These are phyloP conservation scores for Styela plicata DNA, from an alignment of 23 tunicate species.

Conservation along the genomic window DNA sequence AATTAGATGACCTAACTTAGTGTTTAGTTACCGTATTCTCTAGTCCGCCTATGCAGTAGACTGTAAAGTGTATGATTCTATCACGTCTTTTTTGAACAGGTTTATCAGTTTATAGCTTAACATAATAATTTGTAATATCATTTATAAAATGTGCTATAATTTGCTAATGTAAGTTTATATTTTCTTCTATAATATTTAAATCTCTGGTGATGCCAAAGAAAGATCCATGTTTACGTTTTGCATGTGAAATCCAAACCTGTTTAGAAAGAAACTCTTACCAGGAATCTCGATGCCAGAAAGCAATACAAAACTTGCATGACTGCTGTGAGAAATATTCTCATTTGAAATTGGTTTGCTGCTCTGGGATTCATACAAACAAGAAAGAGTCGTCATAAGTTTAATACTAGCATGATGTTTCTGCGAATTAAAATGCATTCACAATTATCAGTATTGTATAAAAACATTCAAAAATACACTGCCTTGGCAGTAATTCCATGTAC, in stretches of 20 bases:
- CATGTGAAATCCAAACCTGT: slow-evolving; percentile 28
- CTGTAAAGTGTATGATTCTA: no score
- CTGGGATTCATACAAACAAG: background rate
- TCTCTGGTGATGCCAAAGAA: slow-evolving; percentile 14
- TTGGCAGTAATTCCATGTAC: background rate
- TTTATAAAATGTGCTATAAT: no score
- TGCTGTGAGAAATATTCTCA: slow-evolving; percentile 32
- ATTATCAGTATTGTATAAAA: background rate
- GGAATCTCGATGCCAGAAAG: slow-evolving; percentile 17
- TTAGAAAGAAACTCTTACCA: slow-evolving; percentile 9
- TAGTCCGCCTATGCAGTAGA: no score
- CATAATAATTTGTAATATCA: no score
- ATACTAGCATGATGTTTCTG: background rate
- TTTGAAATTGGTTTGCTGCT: slow-evolving; percentile 17
- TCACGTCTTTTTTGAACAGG: no score
- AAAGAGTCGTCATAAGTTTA: background rate
- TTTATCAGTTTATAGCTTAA: no score
- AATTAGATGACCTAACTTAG: no score
- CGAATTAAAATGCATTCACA: background rate
- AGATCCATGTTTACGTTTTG: slow-evolving; percentile 10
- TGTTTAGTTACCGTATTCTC: no score
- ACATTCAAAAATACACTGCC: background rate
- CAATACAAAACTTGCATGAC: slow-evolving; percentile 6
- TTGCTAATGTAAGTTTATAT: no score
- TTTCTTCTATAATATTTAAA: background rate